phyloP scores from a whole-genome alignment of 2,888 invertebrate species.

The Lithophane semibrunnea region DNA sequence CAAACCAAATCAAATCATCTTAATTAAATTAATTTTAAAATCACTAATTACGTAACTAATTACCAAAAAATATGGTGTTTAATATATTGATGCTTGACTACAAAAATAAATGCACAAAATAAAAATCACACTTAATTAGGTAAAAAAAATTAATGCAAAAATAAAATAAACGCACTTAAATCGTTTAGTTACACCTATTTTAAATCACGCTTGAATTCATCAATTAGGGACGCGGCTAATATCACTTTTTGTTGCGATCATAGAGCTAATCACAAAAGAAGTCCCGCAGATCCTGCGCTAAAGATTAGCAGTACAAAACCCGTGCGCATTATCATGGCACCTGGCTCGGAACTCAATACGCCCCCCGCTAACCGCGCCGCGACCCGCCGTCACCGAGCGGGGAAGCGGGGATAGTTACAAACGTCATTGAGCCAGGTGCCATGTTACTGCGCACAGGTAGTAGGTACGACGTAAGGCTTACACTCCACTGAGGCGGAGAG shows the following conservation, averaged over 20 bases:
- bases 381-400: too few species aligned
- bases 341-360: too few species aligned
- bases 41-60: neutral
- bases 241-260: neutral
- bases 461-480: neutral
- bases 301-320: too few species aligned
- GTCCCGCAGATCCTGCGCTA: neutral
- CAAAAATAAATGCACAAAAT: neutral
- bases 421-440: too few species aligned
- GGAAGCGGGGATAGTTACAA: too few species aligned
- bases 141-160: neutral
- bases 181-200: neutral
- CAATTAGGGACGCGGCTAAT: neutral
- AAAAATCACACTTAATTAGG: neutral
- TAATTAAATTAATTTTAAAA: too few species aligned
- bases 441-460: too few species aligned
- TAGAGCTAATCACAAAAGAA: neutral
- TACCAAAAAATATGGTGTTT: neutral
- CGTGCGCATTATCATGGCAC: too few species aligned
- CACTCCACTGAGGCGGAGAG: neutral
- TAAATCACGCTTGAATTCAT: neutral
- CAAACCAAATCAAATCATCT: too few species aligned
- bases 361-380: too few species aligned
- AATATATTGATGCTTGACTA: neutral
- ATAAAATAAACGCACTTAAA: too few species aligned